Evolutionary conservation across 2,888 invertebrate species (phyloP).

Genomic region (Nemapogon koenigi): DNA sequence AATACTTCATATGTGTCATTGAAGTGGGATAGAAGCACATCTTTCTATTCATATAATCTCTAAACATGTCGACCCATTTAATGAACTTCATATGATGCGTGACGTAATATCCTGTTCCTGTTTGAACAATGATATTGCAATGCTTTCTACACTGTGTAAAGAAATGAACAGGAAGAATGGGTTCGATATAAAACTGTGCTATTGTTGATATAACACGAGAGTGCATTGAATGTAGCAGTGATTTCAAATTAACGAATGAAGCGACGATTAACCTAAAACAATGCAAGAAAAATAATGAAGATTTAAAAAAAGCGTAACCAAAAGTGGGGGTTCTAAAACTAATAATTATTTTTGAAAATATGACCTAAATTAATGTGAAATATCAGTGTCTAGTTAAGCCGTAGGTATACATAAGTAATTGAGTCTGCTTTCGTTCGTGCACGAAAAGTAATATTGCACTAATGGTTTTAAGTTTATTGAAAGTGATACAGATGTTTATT

Average conservation of each 20-base stretch:
- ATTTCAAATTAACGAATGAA: conserved; percentile 38
- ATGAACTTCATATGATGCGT: conserved; percentile 12
- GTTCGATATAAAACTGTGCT: conserved; percentile 33
- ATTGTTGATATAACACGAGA: conserved; percentile 31
- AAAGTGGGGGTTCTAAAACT: no score
- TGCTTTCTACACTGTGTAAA: conserved; percentile 34
- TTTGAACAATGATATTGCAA: conserved; percentile 26
- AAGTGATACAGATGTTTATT: no score
- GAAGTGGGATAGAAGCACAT: conserved; percentile 54
- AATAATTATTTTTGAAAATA: no score
- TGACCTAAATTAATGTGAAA: no score
- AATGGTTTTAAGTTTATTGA: no score
- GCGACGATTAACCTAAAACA: conserved; percentile 61
- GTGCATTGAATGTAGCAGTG: conserved; percentile 26
- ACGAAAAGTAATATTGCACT: no score
- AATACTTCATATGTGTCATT: conserved; percentile 48
- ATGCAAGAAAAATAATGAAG: conserved; percentile 25
- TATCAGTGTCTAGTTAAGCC: no score
- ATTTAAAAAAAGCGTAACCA: no score
- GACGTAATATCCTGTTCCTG: conserved; percentile 11
- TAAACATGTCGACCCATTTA: conserved; percentile 43
- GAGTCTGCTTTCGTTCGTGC: no score
- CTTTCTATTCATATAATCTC: conserved; percentile 51
- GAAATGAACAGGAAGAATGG: conserved; percentile 28
- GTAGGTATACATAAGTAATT: no score